A percentile compares a stretch with the other conserved stretches of the same genome.
Evolutionary conservation across 2,797 vertebrate species (phyloP).

Genomic region (Bradypodion pumilum): DNA sequence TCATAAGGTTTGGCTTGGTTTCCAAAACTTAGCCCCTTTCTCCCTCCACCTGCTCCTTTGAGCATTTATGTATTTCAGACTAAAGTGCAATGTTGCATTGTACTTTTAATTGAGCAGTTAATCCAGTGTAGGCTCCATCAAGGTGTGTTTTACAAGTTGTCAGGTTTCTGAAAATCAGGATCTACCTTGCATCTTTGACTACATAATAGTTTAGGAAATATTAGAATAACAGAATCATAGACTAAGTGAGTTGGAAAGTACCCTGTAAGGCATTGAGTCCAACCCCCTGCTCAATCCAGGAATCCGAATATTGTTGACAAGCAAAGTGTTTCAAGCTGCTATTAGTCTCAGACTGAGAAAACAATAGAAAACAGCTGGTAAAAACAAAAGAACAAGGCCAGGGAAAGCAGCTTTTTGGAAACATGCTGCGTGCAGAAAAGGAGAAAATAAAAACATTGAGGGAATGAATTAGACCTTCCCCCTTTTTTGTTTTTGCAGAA

Average conservation of each 20-base stretch:
- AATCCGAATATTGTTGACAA: constrained; percentile 67
- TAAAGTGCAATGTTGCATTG: no score
- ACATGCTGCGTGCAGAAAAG: constrained; percentile 34
- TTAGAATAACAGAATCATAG: no score
- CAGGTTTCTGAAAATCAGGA: not conserved
- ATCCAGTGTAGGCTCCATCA: not conserved
- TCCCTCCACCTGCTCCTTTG: no score
- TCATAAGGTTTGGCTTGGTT: no score
- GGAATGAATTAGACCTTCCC: constrained; percentile 57
- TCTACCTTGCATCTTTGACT: constrained; percentile 27
- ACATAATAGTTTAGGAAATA: constrained; percentile 61
- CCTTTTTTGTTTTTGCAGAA: constrained; percentile 13
- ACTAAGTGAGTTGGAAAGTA: no score
- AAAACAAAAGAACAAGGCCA: constrained; percentile 49
- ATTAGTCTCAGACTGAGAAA: constrained; percentile 61
- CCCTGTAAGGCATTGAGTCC: no score
- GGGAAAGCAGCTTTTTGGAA: constrained; percentile 57
- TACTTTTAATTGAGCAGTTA: not conserved
- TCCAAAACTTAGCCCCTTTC: no score
- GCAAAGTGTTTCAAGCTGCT: constrained; percentile 56
- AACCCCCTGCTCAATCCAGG: no score
- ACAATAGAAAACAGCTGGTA: constrained; percentile 66
- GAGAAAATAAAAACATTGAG: constrained; percentile 63
- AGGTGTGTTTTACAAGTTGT: constrained; percentile 8
- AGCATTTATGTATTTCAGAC: no score